Evolutionary conservation across 53 echinoderm and acorn worm genomes (phyloP).

Genomic region (Astropecten irregularis): DNA sequence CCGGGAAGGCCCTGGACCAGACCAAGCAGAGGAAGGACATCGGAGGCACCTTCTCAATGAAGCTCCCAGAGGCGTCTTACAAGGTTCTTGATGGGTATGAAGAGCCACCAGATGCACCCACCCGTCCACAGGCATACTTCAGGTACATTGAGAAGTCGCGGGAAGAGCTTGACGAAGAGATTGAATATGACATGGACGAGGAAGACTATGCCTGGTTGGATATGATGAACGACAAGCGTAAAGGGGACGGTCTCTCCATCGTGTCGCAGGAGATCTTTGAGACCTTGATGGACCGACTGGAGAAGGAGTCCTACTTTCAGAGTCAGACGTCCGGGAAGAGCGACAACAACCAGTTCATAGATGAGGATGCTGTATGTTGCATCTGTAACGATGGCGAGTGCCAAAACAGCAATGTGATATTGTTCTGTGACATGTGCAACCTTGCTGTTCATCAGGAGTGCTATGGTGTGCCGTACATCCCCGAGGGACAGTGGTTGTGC

Average conservation of each 20-base stretch:
- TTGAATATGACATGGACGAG: conserved; percentile 99
- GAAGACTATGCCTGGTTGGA: conserved; percentile 98
- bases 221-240: conserved; percentile 90
- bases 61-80: conserved; percentile 94
- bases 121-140: conserved; percentile 81
- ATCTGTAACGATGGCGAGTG: conserved; percentile 98
- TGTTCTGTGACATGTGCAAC: conserved; percentile 99
- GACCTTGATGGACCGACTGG: conserved; percentile 93
- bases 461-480: conserved; percentile 99
- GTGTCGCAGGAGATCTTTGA: conserved; percentile 96
- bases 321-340: conserved; percentile 91
- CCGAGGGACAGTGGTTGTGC: conserved; percentile 99
- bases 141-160: conserved; percentile 94
- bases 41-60: conserved; percentile 68
- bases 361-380: conserved; percentile 98
- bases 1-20: conserved; percentile 71
- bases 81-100: conserved; percentile 81
- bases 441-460: conserved; percentile 98
- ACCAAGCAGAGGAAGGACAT: conserved; percentile 84
- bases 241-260: conserved; percentile 43
- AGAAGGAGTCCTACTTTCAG: conserved; percentile 97
- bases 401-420: conserved; percentile 97
- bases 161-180: conserved; percentile 96
- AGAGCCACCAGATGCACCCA: conserved; percentile 88
- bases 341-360: conserved; percentile 88